phyloP scores from a whole-genome alignment of 2,797 vertebrate species.

The Tapera naevia region DNA sequence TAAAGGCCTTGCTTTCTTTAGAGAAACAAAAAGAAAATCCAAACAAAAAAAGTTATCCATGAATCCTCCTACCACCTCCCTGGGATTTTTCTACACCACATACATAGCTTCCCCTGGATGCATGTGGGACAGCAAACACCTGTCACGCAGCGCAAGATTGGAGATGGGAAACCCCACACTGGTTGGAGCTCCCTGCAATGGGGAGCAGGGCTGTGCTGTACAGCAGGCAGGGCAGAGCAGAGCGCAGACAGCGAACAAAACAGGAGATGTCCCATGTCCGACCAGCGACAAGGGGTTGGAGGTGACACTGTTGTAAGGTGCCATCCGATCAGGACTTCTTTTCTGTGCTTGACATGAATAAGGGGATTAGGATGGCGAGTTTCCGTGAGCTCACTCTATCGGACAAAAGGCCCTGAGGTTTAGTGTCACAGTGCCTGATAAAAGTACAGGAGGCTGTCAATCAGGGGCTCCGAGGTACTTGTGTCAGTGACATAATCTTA shows the following conservation, averaged over 20 bases:
- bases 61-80: background rate
- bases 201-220: fast-evolving
- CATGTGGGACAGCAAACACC: background rate
- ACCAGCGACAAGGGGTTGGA: conserved; percentile 73
- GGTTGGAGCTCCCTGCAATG: background rate
- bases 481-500: conserved; percentile 93
- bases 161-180: too few relatives aligned
- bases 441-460: conserved; percentile 96
- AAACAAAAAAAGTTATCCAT: background rate
- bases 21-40: background rate
- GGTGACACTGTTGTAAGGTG: conserved; percentile 84
- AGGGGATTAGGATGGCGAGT: conserved; percentile 97
- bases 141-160: fast-evolving
- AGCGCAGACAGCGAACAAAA: background rate
- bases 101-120: background rate
- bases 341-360: conserved; percentile 96
- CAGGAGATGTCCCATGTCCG: conserved; percentile 10
- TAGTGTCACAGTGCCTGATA: conserved; percentile 96
- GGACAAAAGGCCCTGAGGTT: conserved; percentile 90
- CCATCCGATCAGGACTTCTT: conserved; percentile 87
- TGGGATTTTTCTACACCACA: background rate
- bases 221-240: background rate
- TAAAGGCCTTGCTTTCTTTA: background rate
- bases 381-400: conserved; percentile 92
- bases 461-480: conserved; percentile 88